Conservation (phyloP, 2,888 invertebrate genomes). For the Orchestes rusci region DNA sequence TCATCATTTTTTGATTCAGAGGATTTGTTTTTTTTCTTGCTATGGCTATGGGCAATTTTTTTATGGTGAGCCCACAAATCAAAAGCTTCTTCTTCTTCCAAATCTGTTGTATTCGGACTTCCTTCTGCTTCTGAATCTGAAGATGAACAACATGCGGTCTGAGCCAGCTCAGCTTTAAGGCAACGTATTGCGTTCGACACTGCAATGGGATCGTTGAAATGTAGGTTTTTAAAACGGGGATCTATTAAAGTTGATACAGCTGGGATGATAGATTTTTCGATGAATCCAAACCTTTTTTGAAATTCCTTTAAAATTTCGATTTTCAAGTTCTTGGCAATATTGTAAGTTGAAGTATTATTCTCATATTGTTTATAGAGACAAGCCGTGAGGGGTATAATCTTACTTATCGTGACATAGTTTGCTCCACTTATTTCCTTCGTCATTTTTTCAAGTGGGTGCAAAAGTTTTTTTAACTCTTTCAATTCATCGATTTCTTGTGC, state of each 20-base stretch:
- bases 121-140: background rate
- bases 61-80: constrained; percentile 15
- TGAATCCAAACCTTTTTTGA: background rate
- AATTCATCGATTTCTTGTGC: constrained; percentile 18
- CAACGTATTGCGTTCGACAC: constrained; percentile 4
- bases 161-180: background rate
- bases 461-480: constrained; percentile 25
- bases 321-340: background rate
- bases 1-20: no score
- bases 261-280: constrained; percentile 2
- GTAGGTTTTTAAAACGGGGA: constrained; percentile 16
- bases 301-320: constrained; percentile 1
- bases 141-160: background rate
- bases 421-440: no score
- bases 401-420: constrained; percentile 2
- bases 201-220: constrained; percentile 18
- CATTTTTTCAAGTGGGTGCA: constrained; percentile 3
- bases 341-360: background rate
- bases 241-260: constrained; percentile 16
- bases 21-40: no score
- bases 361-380: constrained; percentile 1
- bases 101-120: background rate
- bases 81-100: no score
- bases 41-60: constrained; percentile 13
- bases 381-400: background rate